Evolutionary conservation across 2,888 invertebrate species (phyloP).

Genomic region (Invenusta paracnida): DNA sequence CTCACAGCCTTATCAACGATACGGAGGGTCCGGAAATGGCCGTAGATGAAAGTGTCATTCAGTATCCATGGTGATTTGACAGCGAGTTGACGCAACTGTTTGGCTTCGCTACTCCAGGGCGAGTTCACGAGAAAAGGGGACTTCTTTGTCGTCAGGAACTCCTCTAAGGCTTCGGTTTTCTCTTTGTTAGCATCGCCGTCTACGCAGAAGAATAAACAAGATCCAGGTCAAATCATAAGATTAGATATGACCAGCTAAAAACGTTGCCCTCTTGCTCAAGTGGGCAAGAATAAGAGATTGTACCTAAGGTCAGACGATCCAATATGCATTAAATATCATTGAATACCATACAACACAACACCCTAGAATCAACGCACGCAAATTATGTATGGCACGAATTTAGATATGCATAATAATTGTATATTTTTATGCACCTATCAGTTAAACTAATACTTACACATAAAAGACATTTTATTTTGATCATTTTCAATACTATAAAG

Average conservation of each 20-base stretch:
- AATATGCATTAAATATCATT: no score
- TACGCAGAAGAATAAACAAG: slow-evolving; percentile 42
- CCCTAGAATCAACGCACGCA: background rate
- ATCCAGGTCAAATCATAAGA: background rate
- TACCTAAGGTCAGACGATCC: no score
- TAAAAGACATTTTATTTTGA: no score
- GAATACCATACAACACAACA: no score
- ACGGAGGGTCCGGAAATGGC: slow-evolving; percentile 55
- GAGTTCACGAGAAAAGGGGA: slow-evolving; percentile 59
- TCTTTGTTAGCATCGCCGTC: slow-evolving; percentile 54
- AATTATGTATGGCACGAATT: background rate
- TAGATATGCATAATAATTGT: no score
- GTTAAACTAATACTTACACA: no score
- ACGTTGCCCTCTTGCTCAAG: no score
- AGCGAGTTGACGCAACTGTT: slow-evolving; percentile 54
- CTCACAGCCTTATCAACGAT: slow-evolving; percentile 56
- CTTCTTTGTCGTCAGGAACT: slow-evolving; percentile 51
- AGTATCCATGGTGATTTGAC: slow-evolving; percentile 58
- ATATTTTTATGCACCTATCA: no score
- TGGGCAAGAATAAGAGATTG: no score
- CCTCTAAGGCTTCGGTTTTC: slow-evolving; percentile 54
- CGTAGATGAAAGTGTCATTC: slow-evolving; percentile 54
- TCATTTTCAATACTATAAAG: no score
- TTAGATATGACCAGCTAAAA: background rate
- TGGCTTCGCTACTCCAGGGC: slow-evolving; percentile 58